These are phyloP conservation scores for Choloepus didactylus DNA, from an alignment of 2,797 vertebrate genomes.

Conservation along the genomic window DNA sequence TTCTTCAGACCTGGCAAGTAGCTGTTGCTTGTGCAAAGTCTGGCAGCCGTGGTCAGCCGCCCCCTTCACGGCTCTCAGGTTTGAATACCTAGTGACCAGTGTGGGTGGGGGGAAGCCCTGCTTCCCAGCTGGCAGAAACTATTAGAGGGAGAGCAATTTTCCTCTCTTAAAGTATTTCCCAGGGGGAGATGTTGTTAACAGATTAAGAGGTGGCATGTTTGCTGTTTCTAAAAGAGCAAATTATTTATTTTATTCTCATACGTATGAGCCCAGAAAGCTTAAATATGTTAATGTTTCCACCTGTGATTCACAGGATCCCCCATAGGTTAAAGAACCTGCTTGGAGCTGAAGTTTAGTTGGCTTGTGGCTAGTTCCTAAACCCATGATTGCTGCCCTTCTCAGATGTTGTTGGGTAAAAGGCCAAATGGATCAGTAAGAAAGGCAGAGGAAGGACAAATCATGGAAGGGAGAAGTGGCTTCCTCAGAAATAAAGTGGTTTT, in stretches of 20 bases:
- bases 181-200: constrained; percentile 20
- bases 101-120: neutral
- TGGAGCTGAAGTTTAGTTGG: constrained; percentile 54
- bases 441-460: neutral
- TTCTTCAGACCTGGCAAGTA: constrained; percentile 46
- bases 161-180: constrained; percentile 71
- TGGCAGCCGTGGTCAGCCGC: constrained; percentile 8
- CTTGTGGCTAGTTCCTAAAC: constrained; percentile 41
- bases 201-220: constrained; percentile 71
- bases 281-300: constrained; percentile 70
- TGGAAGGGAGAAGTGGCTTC: neutral
- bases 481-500: constrained; percentile 4
- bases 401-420: constrained; percentile 64
- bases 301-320: constrained; percentile 46
- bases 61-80: constrained; percentile 17
- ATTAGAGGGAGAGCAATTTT: constrained; percentile 44
- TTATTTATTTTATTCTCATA: constrained; percentile 70
- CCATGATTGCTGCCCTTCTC: constrained; percentile 47
- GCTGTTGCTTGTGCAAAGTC: constrained; percentile 40
- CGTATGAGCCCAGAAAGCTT: constrained; percentile 68
- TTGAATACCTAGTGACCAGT: constrained; percentile 61
- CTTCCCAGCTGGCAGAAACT: constrained; percentile 50
- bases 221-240: constrained; percentile 71
- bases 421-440: neutral
- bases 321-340: constrained; percentile 62